These are phyloP conservation scores for Spinibarbus caldwelli DNA, from an alignment of 2,797 vertebrate genomes.

Conservation along the genomic window DNA sequence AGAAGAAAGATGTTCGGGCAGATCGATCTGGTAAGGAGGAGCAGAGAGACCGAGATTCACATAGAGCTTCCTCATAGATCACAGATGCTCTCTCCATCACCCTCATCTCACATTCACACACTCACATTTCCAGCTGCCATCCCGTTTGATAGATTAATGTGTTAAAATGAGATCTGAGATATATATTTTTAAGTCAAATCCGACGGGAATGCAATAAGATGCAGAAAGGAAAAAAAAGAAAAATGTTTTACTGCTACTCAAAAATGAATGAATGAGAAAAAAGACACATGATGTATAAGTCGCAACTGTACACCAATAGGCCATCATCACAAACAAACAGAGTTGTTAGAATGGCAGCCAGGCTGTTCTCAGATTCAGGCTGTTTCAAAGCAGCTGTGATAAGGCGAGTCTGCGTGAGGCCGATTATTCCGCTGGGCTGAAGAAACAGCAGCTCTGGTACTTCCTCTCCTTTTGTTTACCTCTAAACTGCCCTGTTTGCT, in stretches of 20 bases:
- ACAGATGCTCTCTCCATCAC: conserved; percentile 23
- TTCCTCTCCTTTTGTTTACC: conserved; percentile 43
- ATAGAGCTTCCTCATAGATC: conserved; percentile 45
- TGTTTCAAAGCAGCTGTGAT: conserved; percentile 44
- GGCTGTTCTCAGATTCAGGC: conserved; percentile 35
- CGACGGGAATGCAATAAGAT: background rate
- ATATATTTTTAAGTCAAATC: background rate
- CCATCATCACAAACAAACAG: conserved; percentile 29
- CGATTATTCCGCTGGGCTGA: conserved; percentile 51
- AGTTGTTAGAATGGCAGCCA: conserved; percentile 3
- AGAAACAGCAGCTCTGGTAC: conserved; percentile 48
- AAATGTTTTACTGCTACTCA: background rate
- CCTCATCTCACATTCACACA: conserved; percentile 38
- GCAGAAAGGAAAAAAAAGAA: background rate
- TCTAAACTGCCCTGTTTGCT: conserved; percentile 32
- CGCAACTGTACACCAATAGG: background rate
- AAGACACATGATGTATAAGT: conserved; percentile 6
- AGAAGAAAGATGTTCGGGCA: conserved; percentile 48
- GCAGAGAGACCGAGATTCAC: conserved; percentile 55
- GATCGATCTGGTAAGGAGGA: conserved; percentile 64
- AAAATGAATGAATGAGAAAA: background rate
- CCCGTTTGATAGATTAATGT: conserved; percentile 25
- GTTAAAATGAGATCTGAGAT: conserved; percentile 18
- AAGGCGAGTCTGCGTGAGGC: conserved; percentile 29
- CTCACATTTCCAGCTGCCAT: conserved; percentile 33